Conservation (phyloP, 2,797 vertebrate species). For the Buphagus erythrorhynchus region DNA sequence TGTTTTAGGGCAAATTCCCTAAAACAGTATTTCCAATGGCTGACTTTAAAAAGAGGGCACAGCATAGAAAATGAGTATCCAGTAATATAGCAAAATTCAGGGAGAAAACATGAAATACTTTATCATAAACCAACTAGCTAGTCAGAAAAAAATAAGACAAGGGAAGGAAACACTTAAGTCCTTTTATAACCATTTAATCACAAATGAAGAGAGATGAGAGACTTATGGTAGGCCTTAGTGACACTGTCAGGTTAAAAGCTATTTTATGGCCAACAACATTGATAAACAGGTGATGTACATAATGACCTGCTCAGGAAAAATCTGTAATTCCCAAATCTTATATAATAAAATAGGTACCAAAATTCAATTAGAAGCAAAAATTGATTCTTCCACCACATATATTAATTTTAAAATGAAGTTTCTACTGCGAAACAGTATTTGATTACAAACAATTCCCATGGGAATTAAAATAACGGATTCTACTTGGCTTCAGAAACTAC, state of each 20-base stretch:
- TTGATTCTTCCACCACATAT: neutral
- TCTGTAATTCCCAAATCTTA: neutral
- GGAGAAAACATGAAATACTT: neutral
- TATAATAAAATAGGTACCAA: neutral
- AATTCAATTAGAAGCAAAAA: neutral
- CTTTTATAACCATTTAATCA: neutral
- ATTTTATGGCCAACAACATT: neutral
- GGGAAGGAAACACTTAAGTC: neutral
- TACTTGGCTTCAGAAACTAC: neutral
- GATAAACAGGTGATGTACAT: neutral
- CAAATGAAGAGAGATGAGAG: neutral
- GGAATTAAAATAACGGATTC: neutral
- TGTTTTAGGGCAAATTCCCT: neutral
- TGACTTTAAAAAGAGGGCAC: neutral
- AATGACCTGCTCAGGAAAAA: neutral
- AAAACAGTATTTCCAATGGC: neutral
- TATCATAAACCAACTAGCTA: neutral
- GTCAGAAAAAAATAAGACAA: neutral
- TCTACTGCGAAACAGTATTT: neutral
- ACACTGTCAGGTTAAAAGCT: neutral
- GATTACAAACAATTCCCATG: neutral
- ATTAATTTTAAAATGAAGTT: neutral
- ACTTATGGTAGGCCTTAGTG: neutral
- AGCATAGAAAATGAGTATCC: neutral
- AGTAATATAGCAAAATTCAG: neutral